Evolutionary conservation across 2,888 invertebrate genomes (phyloP).

Genomic region (Anthrax anthrax): DNA sequence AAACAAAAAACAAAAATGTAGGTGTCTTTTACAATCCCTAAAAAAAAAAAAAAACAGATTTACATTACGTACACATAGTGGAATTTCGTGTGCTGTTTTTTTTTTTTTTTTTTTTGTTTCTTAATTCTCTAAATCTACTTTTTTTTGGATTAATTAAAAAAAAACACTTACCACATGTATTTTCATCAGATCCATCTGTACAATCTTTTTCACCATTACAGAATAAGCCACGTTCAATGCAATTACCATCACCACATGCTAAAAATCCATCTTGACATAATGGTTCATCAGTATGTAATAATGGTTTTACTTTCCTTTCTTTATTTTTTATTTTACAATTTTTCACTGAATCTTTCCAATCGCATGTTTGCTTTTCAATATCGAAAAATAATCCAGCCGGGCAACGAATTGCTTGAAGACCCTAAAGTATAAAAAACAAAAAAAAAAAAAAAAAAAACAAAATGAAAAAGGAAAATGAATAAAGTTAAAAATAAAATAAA

Average conservation of each 20-base stretch:
- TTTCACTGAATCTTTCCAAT: slow-evolving; percentile 88
- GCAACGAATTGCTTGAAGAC: slow-evolving; percentile 83
- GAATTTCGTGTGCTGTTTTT: too few relatives aligned
- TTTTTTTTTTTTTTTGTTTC: too few relatives aligned
- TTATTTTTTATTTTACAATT: slow-evolving; percentile 84
- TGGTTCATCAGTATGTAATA: slow-evolving; percentile 79
- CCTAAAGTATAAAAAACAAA: slow-evolving; percentile 44
- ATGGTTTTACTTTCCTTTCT: slow-evolving; percentile 73
- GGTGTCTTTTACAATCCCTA: too few relatives aligned
- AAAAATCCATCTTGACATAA: slow-evolving; percentile 74
- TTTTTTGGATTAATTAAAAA: too few relatives aligned
- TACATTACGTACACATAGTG: too few relatives aligned
- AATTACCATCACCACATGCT: slow-evolving; percentile 75
- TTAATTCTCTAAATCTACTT: too few relatives aligned
- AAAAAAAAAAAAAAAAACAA: not conserved
- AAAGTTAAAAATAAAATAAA: too few relatives aligned
- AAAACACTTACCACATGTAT: slow-evolving; percentile 64
- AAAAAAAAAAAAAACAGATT: too few relatives aligned
- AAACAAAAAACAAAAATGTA: too few relatives aligned
- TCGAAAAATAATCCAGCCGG: slow-evolving; percentile 87
- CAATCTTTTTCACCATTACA: slow-evolving; percentile 89
- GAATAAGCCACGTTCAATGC: slow-evolving; percentile 80
- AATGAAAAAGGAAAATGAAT: too few relatives aligned
- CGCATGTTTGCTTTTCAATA: slow-evolving; percentile 88
- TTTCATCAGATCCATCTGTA: slow-evolving; percentile 77